Percentiles rank a stretch among this genome's conserved stretches.
Conservation (phyloP, 2,113 vertebrate species). For the Lichenostomus cassidix region DNA sequence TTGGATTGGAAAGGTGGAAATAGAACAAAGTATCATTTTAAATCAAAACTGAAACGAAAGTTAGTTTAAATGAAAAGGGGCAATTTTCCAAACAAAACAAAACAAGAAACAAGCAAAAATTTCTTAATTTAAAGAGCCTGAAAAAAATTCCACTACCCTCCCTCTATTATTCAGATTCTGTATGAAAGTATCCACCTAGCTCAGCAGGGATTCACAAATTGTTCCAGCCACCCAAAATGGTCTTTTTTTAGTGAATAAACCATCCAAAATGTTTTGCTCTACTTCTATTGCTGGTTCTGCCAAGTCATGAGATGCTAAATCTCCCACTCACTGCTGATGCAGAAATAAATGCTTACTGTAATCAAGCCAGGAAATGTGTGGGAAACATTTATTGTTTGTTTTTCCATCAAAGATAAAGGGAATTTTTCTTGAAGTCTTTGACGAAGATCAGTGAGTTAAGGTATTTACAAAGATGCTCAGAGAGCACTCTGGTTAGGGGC, state of each 20-base stretch:
- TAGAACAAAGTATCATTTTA: background rate
- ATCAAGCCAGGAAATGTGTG: background rate
- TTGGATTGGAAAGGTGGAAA: background rate
- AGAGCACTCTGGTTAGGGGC: background rate
- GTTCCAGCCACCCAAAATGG: background rate
- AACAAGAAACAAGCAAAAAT: background rate
- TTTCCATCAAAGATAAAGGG: background rate
- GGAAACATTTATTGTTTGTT: background rate
- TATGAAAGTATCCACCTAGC: background rate
- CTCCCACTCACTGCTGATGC: background rate
- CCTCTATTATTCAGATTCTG: background rate
- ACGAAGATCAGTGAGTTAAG: background rate
- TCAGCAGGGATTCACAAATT: background rate
- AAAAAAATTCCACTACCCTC: background rate
- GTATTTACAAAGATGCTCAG: background rate
- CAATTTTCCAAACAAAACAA: background rate
- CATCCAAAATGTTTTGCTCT: background rate
- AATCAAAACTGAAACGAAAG: background rate
- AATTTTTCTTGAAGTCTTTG: background rate
- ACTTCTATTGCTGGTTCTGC: background rate
- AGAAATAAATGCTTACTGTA: constrained; percentile 8
- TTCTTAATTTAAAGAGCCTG: background rate
- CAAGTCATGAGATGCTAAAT: constrained; percentile 5
- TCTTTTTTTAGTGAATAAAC: constrained; percentile 10
- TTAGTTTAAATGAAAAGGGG: background rate